These are phyloP conservation scores for Paramormyrops kingsleyae DNA, from an alignment of 2,113 vertebrate species.

Conservation along the genomic window DNA sequence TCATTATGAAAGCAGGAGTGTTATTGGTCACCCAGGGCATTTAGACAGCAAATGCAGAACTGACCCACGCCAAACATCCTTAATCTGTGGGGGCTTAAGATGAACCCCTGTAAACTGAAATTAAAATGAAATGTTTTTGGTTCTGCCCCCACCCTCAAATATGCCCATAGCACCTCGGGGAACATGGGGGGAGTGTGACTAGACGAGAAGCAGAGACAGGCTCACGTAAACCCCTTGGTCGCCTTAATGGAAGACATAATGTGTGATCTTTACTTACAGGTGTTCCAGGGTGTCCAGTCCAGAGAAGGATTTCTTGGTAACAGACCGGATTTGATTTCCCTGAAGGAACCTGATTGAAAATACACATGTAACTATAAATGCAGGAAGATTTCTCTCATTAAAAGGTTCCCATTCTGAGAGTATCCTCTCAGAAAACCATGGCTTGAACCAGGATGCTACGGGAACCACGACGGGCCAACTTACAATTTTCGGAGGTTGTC, in stretches of 20 bases:
- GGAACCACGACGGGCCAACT: constrained; percentile 41
- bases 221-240: not conserved
- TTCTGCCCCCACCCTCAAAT: not conserved
- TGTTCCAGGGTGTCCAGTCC: constrained; percentile 86
- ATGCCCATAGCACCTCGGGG: not conserved
- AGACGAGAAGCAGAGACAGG: not conserved
- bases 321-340: constrained; percentile 88
- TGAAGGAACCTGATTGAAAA: constrained; percentile 73
- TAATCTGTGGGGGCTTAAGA: constrained; percentile 42
- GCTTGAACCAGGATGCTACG: not conserved
- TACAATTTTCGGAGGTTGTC: constrained; percentile 82
- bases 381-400: not conserved
- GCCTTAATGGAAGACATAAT: not conserved
- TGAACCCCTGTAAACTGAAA: constrained; percentile 39
- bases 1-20: not conserved
- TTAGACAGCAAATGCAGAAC: not conserved
- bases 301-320: constrained; percentile 94
- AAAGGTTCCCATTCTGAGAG: not conserved
- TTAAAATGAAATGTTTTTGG: constrained; percentile 8
- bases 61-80: not conserved
- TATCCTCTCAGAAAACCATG: not conserved
- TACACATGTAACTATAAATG: not conserved
- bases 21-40: not conserved
- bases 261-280: constrained; percentile 73
- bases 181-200: not conserved